Evolutionary conservation across 1,140 invertebrate genomes (phyloP).

Genomic region (Brachionus rubens): DNA sequence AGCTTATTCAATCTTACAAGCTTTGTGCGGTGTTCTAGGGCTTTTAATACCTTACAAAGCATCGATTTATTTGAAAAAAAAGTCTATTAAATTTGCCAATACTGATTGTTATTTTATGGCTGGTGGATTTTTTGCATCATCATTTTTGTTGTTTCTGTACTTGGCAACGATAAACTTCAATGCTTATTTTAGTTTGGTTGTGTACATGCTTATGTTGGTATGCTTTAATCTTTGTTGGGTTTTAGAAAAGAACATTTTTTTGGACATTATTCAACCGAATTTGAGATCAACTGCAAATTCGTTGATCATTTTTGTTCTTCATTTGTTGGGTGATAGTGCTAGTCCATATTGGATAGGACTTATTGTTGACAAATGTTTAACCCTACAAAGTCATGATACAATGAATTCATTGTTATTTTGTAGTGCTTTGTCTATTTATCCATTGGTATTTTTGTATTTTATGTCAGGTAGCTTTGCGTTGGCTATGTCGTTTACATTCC

Average conservation of each 20-base stretch:
- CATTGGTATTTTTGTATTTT: constrained; percentile 29
- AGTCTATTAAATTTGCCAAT: constrained; percentile 32
- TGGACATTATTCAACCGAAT: constrained; percentile 24
- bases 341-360: constrained; percentile 38
- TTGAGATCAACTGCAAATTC: constrained; percentile 28
- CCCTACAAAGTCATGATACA: not conserved
- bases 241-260: constrained; percentile 22
- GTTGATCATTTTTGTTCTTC: constrained; percentile 34
- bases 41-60: constrained; percentile 34
- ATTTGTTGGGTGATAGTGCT: constrained; percentile 42
- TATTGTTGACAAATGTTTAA: constrained; percentile 32
- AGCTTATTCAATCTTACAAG: constrained; percentile 37
- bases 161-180: constrained; percentile 3
- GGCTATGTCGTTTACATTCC: constrained; percentile 32
- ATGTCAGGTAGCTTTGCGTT: constrained; percentile 15
- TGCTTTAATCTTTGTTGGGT: constrained; percentile 46
- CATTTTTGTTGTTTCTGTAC: not conserved
- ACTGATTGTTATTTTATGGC: constrained; percentile 29
- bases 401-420: not conserved
- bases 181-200: constrained; percentile 27
- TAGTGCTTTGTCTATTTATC: constrained; percentile 22
- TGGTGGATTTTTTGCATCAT: constrained; percentile 34
- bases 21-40: constrained; percentile 7
- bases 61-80: constrained; percentile 23
- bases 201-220: constrained; percentile 21